phyloP scores from a whole-genome alignment of 2,888 invertebrate species.

The Drosophila borealis region DNA sequence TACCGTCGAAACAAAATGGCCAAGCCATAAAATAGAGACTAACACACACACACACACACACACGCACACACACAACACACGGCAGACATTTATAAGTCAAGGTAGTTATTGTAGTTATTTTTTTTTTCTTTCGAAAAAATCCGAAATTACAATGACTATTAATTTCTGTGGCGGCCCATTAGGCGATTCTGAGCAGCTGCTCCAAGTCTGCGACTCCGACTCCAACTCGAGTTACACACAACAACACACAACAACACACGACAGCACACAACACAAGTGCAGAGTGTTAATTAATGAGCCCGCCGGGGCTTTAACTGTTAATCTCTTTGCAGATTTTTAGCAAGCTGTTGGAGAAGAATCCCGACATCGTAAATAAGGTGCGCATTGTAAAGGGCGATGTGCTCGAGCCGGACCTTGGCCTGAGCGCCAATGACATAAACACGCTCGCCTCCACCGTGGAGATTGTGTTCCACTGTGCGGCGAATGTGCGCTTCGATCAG shows the following conservation, averaged over 20 bases:
- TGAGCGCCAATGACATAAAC: constrained; percentile 87
- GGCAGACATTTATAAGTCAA: constrained; percentile 70
- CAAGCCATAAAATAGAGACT: constrained; percentile 20
- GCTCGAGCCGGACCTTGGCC: constrained; percentile 87
- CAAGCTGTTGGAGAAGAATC: constrained; percentile 86
- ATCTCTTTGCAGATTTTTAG: constrained; percentile 86
- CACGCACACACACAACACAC: constrained; percentile 6
- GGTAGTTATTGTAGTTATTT: constrained; percentile 50
- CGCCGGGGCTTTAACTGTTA: constrained; percentile 22
- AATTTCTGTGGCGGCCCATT: constrained; percentile 52
- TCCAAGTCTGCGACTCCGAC: constrained; percentile 11
- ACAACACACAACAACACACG: not conserved
- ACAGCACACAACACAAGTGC: not conserved
- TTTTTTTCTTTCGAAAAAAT: constrained; percentile 38
- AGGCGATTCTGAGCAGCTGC: constrained; percentile 49
- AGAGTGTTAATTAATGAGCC: constrained; percentile 38
- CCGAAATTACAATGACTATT: constrained; percentile 74
- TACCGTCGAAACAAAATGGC: constrained; percentile 22
- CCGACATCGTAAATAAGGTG: constrained; percentile 87
- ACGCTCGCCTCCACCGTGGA: constrained; percentile 88
- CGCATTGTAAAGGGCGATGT: constrained; percentile 89
- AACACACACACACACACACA: constrained; percentile 1
- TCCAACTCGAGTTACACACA: constrained; percentile 13
- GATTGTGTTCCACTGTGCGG: constrained; percentile 93
- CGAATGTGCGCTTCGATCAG: constrained; percentile 95